Conservation (phyloP, 2,113 vertebrate genomes). For the Chaenocephalus aceratus region DNA sequence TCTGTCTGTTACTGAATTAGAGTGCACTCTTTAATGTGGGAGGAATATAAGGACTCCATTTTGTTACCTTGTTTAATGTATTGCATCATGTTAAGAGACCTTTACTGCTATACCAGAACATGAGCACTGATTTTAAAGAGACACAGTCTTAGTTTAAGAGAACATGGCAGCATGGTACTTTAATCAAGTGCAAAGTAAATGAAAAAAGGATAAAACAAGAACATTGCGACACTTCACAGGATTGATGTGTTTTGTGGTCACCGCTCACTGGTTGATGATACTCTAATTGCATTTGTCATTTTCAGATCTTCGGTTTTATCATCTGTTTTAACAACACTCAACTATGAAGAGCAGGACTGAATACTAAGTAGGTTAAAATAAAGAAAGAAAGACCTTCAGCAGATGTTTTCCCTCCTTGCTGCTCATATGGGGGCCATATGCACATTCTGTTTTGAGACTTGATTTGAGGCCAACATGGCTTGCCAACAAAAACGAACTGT, state of each 20-base stretch:
- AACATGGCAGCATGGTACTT: neutral
- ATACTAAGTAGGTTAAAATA: constrained; percentile 7
- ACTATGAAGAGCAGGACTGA: neutral
- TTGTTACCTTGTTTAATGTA: constrained; percentile 45
- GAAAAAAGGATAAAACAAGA: neutral
- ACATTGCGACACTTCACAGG: neutral
- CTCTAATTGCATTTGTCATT: constrained; percentile 1
- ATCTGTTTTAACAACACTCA: constrained; percentile 20
- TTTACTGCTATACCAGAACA: neutral
- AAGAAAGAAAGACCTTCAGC: constrained; percentile 25
- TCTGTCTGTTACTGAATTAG: constrained; percentile 42
- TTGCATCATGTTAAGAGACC: constrained; percentile 6
- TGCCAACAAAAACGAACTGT: constrained; percentile 53
- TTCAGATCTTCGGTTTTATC: constrained; percentile 41
- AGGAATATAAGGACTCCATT: constrained; percentile 24
- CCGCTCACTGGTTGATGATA: neutral
- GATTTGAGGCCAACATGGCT: constrained; percentile 10
- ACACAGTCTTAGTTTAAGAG: neutral
- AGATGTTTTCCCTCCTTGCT: constrained; percentile 52
- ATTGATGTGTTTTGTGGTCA: neutral
- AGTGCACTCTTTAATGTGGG: constrained; percentile 46
- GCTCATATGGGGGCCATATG: constrained; percentile 51
- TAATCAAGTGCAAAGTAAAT: constrained; percentile 2
- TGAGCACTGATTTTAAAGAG: constrained; percentile 11
- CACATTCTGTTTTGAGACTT: constrained; percentile 17